Conservation (phyloP, 2,888 invertebrate genomes). For the Rambutsinella grinnellia region DNA sequence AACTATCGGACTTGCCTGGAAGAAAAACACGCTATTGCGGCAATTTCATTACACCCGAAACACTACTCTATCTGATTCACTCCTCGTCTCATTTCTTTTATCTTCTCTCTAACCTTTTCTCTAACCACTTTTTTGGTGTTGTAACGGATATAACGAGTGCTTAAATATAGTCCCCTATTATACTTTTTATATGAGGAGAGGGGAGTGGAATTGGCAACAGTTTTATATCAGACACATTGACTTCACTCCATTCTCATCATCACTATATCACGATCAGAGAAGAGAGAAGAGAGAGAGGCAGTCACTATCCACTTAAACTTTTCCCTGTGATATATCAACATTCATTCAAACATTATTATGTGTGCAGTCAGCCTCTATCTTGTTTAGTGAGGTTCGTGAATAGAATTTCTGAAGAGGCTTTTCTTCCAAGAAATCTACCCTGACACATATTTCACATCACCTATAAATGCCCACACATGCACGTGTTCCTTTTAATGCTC, state of each 20-base stretch:
- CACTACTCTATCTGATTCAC: conserved; percentile 56
- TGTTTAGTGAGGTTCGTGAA: conserved; percentile 29
- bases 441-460: neutral
- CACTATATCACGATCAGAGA: neutral
- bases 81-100: conserved; percentile 50
- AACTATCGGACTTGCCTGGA: conserved; percentile 55
- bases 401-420: conserved; percentile 23
- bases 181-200: neutral
- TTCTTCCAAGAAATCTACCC: neutral
- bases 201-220: neutral
- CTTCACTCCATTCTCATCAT: neutral
- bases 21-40: conserved; percentile 58
- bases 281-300: no score
- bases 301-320: neutral
- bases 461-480: conserved; percentile 11
- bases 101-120: conserved; percentile 33
- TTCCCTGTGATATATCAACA: neutral
- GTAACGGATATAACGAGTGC: neutral
- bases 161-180: neutral
- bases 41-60: conserved; percentile 61
- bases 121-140: conserved; percentile 9
- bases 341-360: neutral
- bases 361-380: conserved; percentile 17
- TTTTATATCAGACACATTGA: neutral
- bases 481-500: neutral